These are phyloP conservation scores for Origma solitaria DNA, from an alignment of 2,113 vertebrate genomes.

Conservation along the genomic window DNA sequence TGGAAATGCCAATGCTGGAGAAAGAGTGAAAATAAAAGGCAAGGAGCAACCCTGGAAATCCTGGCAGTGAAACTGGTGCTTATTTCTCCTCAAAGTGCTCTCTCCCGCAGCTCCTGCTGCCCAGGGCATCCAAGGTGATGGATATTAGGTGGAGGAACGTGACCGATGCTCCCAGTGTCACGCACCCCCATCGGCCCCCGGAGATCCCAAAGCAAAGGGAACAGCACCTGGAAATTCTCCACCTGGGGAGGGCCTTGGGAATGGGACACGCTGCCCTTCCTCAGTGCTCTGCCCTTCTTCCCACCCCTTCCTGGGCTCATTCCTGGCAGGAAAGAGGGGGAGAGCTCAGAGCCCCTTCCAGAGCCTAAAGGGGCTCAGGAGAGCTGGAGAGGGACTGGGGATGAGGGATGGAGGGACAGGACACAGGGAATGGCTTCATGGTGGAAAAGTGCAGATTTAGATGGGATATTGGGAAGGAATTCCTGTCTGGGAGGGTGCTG, in stretches of 20 bases:
- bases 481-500: not conserved
- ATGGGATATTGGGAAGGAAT: not conserved
- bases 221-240: not conserved
- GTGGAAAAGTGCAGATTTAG: not conserved
- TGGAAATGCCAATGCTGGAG: fast-evolving
- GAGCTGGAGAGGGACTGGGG: not conserved
- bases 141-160: fast-evolving
- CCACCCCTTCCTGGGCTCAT: not conserved
- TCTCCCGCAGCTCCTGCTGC: not conserved
- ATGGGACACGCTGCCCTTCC: fast-evolving
- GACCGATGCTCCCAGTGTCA: fast-evolving
- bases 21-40: fast-evolving
- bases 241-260: too few relatives aligned
- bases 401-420: not conserved
- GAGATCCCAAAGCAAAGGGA: not conserved
- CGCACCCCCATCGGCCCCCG: fast-evolving
- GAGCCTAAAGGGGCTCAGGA: not conserved
- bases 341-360: not conserved
- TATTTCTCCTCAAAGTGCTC: fast-evolving
- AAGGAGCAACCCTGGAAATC: not conserved
- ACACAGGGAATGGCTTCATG: not conserved
- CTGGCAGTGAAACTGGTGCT: fast-evolving
- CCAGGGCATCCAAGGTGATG: not conserved
- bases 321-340: fast-evolving
- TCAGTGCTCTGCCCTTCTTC: not conserved